These are phyloP conservation scores for Fundulus diaphanus DNA, from an alignment of 2,797 vertebrate species.

Conservation along the genomic window DNA sequence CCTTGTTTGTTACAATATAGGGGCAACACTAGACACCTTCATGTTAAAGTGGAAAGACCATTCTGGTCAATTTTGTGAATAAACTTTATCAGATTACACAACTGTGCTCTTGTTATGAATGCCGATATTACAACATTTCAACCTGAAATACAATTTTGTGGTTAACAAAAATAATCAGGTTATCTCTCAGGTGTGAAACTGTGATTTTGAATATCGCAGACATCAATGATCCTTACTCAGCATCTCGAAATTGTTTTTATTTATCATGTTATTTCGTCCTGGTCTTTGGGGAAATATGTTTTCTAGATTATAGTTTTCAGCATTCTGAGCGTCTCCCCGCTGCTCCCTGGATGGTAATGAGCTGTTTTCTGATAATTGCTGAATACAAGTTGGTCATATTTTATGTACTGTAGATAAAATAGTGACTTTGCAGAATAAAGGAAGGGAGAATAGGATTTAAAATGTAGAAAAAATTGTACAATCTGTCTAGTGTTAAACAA, in stretches of 20 bases:
- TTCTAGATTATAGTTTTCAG: constrained; percentile 1
- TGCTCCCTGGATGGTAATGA: neutral
- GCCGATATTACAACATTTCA: neutral
- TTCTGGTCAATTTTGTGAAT: neutral
- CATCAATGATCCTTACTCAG: neutral
- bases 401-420: neutral
- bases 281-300: constrained; percentile 3
- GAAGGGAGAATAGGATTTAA: neutral
- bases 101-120: neutral
- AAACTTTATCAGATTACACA: neutral
- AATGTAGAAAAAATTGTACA: neutral
- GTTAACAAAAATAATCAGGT: neutral
- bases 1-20: neutral
- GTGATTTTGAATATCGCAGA: neutral
- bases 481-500: neutral
- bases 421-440: neutral
- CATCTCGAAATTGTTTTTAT: neutral
- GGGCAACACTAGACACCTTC: neutral
- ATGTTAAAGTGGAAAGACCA: neutral
- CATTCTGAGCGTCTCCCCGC: neutral
- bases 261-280: neutral
- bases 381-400: neutral
- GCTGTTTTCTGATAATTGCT: neutral
- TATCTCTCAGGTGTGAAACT: neutral
- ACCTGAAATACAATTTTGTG: neutral